Percentiles rank a stretch among this genome's conserved stretches.
Conservation (phyloP, 2,113 vertebrate species). For the Recurvirostra avosetta region DNA sequence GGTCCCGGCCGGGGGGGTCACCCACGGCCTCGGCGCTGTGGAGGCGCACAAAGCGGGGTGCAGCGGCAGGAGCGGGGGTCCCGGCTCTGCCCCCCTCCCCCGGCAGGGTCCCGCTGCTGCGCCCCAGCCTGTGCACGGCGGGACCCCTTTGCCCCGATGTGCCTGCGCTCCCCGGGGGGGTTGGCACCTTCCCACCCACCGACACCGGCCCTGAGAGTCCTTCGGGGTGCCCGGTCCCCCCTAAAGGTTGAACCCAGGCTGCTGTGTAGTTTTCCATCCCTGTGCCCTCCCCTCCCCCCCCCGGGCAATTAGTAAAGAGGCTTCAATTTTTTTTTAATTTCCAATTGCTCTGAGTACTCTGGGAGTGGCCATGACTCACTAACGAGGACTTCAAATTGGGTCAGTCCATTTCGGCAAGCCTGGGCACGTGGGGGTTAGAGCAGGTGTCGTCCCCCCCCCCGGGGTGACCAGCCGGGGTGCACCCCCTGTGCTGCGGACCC, state of each 20-base stretch:
- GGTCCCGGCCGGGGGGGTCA: not conserved
- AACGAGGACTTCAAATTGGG: not conserved
- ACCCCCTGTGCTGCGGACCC: rapidly evolving
- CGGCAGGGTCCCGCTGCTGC: not conserved
- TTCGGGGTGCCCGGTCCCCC: not conserved
- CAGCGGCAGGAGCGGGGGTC: not conserved
- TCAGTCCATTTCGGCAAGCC: not conserved
- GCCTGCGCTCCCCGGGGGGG: not conserved
- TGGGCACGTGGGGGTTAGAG: not conserved
- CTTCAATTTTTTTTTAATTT: not conserved
- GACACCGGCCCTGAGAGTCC: not conserved
- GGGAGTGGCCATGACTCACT: not conserved
- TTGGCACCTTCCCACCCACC: not conserved
- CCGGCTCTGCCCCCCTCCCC: not conserved
- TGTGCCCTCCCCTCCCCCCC: not conserved
- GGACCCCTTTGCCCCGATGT: rapidly evolving
- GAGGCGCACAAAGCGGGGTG: not conserved
- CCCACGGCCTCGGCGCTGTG: rapidly evolving
- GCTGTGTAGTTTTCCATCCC: not conserved
- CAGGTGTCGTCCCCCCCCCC: too few species aligned
- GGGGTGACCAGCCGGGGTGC: rapidly evolving
- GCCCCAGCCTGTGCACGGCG: not conserved
- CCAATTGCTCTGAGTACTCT: not conserved
- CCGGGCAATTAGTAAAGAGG: not conserved
- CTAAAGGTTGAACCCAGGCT: not conserved